phyloP scores from a whole-genome alignment of 2,113 vertebrate genomes.

The Aptenodytes forsteri region DNA sequence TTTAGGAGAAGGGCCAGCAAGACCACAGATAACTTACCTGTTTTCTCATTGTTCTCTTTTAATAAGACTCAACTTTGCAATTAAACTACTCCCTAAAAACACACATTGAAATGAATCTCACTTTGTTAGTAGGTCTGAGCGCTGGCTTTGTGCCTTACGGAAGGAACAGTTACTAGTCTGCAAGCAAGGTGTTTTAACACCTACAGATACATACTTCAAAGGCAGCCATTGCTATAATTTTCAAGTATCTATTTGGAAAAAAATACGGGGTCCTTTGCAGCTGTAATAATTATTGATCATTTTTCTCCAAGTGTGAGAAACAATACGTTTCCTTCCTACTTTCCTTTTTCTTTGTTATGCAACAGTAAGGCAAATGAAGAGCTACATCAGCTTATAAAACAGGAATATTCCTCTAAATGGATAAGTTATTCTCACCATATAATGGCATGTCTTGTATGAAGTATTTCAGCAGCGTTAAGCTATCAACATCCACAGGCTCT shows the following conservation, averaged over 20 bases:
- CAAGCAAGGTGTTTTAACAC: background rate
- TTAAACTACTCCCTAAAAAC: conserved; percentile 25
- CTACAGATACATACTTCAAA: background rate
- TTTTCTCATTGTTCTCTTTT: background rate
- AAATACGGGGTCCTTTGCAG: background rate
- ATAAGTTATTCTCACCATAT: background rate
- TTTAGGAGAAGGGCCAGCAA: background rate
- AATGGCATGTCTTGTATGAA: fast-evolving
- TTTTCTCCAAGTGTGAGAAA: background rate
- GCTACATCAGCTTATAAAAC: background rate
- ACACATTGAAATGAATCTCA: background rate
- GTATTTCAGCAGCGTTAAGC: background rate
- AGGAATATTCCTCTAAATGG: background rate
- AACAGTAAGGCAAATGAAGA: background rate
- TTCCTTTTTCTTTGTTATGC: background rate
- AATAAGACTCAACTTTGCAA: background rate
- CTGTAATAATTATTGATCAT: background rate
- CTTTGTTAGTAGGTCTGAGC: background rate
- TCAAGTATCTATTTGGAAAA: background rate
- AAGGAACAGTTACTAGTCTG: background rate
- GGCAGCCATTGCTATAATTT: background rate
- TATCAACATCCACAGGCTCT: background rate
- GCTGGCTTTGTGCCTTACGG: background rate
- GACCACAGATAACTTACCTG: background rate
- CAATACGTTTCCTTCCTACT: background rate